Conservation (phyloP, 2,113 vertebrate species). For the Lethenteron reissneri region DNA sequence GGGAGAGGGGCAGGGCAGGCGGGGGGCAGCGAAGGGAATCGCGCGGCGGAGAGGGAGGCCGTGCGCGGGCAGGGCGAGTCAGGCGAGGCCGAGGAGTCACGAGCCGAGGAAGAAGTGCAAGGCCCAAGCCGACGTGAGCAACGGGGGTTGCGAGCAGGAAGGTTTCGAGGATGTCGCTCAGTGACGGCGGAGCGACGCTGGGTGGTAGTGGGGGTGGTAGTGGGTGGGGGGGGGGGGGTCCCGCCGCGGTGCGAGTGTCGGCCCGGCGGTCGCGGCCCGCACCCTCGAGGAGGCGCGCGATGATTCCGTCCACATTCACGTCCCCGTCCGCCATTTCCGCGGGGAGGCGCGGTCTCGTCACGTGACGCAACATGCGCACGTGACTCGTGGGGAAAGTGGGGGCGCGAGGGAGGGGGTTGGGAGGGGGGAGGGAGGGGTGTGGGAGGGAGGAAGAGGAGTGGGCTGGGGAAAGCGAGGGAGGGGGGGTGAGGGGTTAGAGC, state of each 20-base stretch:
- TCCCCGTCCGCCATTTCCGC: slow-evolving; percentile 3
- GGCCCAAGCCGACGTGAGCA: not conserved
- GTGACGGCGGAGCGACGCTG: not conserved
- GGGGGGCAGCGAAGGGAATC: not conserved
- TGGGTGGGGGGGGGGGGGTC: not conserved
- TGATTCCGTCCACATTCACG: not conserved
- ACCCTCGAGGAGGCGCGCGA: not conserved
- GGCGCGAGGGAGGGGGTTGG: too few relatives aligned
- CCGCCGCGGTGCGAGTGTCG: not conserved
- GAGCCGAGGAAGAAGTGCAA: not conserved
- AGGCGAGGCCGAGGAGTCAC: not conserved
- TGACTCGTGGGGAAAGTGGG: too few relatives aligned
- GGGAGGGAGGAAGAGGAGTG: too few relatives aligned
- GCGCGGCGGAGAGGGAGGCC: not conserved
- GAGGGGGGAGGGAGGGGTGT: too few relatives aligned
- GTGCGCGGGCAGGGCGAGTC: not conserved
- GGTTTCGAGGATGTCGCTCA: not conserved
- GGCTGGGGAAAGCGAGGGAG: too few relatives aligned
- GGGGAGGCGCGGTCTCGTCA: not conserved
- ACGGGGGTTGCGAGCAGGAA: not conserved
- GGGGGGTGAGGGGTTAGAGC: too few relatives aligned
- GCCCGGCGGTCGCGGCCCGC: not conserved
- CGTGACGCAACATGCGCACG: too few relatives aligned
- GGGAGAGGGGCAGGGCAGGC: not conserved
- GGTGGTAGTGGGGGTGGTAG: not conserved